Evolutionary conservation across 2,113 vertebrate species (phyloP).

Genomic region (Bucco capensis): DNA sequence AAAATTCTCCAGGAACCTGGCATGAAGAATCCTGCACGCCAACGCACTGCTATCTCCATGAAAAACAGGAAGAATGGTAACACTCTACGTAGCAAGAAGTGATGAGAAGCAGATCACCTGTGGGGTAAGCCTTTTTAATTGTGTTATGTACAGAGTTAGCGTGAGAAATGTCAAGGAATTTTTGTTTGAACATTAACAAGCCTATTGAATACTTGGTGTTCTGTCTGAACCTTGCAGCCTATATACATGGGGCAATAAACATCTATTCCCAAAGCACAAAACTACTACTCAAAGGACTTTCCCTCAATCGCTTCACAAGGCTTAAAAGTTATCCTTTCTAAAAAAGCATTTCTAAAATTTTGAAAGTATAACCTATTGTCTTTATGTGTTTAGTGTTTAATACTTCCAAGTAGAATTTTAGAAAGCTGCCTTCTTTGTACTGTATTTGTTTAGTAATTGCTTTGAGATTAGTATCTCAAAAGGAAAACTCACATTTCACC

Average conservation of each 20-base stretch:
- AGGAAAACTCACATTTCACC: background rate
- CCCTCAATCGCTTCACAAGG: background rate
- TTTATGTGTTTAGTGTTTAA: background rate
- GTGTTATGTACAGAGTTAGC: background rate
- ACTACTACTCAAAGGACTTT: background rate
- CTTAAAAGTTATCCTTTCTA: fast-evolving
- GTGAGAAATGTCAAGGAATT: background rate
- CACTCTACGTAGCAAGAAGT: background rate
- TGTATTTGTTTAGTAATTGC: background rate
- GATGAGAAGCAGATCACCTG: background rate
- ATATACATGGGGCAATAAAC: background rate
- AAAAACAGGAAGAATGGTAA: background rate
- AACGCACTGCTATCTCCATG: background rate
- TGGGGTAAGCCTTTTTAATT: background rate
- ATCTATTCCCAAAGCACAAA: background rate
- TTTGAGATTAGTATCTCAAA: background rate
- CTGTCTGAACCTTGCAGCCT: background rate
- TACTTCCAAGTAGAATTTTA: background rate
- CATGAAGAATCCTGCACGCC: background rate
- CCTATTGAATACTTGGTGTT: fast-evolving
- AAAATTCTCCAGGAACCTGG: background rate
- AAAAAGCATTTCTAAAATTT: background rate
- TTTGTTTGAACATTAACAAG: too few species aligned
- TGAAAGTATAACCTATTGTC: background rate
- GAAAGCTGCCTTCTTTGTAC: background rate